Evolutionary conservation across 2,888 invertebrate species (phyloP).

Genomic region (Fissipunctia ypsillon): DNA sequence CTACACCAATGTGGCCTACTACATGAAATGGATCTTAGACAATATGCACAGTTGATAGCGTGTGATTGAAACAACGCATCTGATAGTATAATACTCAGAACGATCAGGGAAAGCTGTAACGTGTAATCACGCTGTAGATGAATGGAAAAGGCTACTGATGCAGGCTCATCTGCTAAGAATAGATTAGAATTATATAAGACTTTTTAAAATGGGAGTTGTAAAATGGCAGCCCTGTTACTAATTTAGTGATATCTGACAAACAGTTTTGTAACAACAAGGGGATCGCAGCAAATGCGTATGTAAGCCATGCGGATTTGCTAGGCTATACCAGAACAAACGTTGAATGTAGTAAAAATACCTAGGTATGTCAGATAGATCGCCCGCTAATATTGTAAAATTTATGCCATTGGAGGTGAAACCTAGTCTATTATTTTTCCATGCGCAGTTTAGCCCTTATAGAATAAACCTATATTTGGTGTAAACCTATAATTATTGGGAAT

Average conservation of each 20-base stretch:
- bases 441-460: background rate
- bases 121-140: background rate
- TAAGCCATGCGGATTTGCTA: background rate
- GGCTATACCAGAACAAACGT: constrained; percentile 1
- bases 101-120: constrained; percentile 6
- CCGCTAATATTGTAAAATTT: background rate
- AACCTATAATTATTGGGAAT: constrained; percentile 3
- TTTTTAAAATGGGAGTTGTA: background rate
- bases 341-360: constrained; percentile 1
- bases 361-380: background rate
- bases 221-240: background rate
- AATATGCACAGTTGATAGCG: constrained; percentile 75
- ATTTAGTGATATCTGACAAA: background rate
- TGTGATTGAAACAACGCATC: background rate
- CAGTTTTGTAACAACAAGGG: background rate
- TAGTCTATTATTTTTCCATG: background rate
- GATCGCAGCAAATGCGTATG: background rate
- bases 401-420: background rate
- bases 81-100: constrained; percentile 36
- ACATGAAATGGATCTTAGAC: constrained; percentile 91
- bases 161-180: too few species aligned
- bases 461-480: background rate
- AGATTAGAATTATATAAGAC: background rate
- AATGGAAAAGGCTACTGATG: background rate
- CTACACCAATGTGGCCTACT: constrained; percentile 90